A percentile compares a stretch with the other conserved stretches of the same genome.
Conservation (phyloP, 1,140 invertebrate genomes). For the Goniozus legneri region DNA sequence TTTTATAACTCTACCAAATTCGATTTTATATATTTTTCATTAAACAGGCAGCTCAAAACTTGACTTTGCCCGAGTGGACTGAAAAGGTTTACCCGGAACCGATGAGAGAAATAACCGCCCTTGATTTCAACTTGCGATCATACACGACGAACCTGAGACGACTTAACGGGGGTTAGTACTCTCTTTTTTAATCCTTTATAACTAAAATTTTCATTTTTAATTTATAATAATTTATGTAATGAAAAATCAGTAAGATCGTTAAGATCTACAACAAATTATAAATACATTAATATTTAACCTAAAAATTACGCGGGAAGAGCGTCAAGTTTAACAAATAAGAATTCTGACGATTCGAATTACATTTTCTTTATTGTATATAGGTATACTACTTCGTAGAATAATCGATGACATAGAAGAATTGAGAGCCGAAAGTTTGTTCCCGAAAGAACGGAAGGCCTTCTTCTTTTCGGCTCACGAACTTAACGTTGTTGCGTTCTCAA, state of each 20-base stretch:
- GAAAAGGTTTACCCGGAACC: slow-evolving; percentile 37
- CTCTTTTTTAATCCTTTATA: too few relatives aligned
- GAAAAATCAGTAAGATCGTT: too few relatives aligned
- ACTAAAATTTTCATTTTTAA: too few relatives aligned
- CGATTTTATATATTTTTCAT: too few relatives aligned
- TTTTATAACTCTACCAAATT: background rate
- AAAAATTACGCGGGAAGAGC: too few relatives aligned
- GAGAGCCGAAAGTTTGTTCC: slow-evolving; percentile 20
- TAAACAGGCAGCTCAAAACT: slow-evolving; percentile 37
- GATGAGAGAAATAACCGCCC: slow-evolving; percentile 38
- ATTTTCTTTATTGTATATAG: slow-evolving; percentile 15
- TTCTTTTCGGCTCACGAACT: slow-evolving; percentile 41
- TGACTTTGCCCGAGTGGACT: slow-evolving; percentile 43
- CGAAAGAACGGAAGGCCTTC: slow-evolving; percentile 37
- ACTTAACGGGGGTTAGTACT: slow-evolving; percentile 42
- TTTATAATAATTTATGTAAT: too few relatives aligned
- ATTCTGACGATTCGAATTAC: background rate
- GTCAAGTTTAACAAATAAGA: too few relatives aligned
- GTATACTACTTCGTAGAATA: slow-evolving; percentile 36
- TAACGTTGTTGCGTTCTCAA: slow-evolving; percentile 36
- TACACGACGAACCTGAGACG: slow-evolving; percentile 35
- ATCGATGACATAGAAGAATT: slow-evolving; percentile 35
- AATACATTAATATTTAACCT: background rate
- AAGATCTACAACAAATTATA: background rate
- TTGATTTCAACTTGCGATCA: slow-evolving; percentile 40